Evolutionary conservation across 1,140 invertebrate species (phyloP).

Genomic region (Leptinotarsa texana): DNA sequence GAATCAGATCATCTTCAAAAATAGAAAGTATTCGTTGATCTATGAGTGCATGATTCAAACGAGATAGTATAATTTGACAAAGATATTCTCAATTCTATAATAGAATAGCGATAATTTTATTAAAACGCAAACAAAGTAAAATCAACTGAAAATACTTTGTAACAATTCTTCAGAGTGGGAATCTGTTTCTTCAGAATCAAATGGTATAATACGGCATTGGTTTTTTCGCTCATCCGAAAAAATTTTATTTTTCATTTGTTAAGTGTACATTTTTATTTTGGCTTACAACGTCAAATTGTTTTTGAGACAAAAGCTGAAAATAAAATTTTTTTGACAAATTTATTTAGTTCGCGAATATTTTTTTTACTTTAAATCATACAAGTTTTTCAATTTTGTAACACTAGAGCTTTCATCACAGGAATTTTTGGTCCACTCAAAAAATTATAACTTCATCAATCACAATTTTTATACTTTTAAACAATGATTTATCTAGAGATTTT

Average conservation of each 20-base stretch:
- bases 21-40: background rate
- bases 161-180: constrained; percentile 9
- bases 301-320: constrained; percentile 16
- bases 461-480: constrained; percentile 10
- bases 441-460: constrained; percentile 9
- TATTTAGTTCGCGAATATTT: background rate
- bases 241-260: background rate
- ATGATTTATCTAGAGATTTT: background rate
- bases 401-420: background rate
- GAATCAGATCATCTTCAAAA: background rate
- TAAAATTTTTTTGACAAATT: background rate
- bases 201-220: background rate
- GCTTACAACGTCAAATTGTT: constrained; percentile 2
- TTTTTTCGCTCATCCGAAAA: background rate
- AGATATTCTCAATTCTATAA: constrained; percentile 14
- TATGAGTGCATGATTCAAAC: background rate
- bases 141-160: background rate
- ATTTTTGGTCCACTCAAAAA: constrained; percentile 8
- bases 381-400: background rate
- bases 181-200: constrained; percentile 6
- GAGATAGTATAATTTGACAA: constrained; percentile 3
- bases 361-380: background rate
- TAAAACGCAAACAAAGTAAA: background rate
- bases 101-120: background rate
- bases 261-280: background rate